Conservation (phyloP, 2,113 vertebrate genomes). For the Oreochromis tanganicae region DNA sequence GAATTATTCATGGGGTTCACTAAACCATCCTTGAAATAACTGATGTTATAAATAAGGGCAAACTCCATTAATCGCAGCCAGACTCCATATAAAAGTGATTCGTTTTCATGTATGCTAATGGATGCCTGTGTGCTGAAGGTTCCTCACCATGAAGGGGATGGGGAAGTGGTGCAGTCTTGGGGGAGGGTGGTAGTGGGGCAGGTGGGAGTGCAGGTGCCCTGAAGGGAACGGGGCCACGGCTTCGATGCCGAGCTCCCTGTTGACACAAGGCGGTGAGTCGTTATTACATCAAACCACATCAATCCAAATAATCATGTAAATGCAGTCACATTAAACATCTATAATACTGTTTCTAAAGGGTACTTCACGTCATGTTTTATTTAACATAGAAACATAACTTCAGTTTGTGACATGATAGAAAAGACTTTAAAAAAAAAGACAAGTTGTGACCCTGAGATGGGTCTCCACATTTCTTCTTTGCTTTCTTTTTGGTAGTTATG, state of each 20-base stretch:
- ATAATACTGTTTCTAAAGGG: neutral
- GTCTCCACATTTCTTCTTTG: neutral
- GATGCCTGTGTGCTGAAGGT: slow-evolving; percentile 28
- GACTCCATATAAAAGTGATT: slow-evolving; percentile 38
- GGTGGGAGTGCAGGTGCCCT: slow-evolving; percentile 90
- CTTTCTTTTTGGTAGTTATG: neutral
- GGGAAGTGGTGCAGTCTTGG: slow-evolving; percentile 96
- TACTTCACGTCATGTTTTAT: neutral
- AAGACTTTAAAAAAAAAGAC: neutral
- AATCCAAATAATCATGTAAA: neutral
- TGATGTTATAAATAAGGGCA: slow-evolving; percentile 49
- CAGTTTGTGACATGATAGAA: neutral
- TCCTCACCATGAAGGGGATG: slow-evolving; percentile 91
- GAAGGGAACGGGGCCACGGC: slow-evolving; percentile 89
- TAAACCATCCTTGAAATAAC: slow-evolving; percentile 63
- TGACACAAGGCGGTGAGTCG: neutral
- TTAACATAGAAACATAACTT: neutral
- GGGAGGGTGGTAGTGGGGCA: slow-evolving; percentile 93
- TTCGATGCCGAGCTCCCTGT: slow-evolving; percentile 96
- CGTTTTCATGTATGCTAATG: slow-evolving; percentile 58
- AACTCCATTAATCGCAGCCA: slow-evolving; percentile 45
- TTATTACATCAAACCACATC: neutral
- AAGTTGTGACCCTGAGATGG: neutral
- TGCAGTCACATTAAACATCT: neutral
- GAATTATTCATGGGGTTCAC: slow-evolving; percentile 63